Conservation (phyloP, 2,113 vertebrate genomes). For the Athene noctua region DNA sequence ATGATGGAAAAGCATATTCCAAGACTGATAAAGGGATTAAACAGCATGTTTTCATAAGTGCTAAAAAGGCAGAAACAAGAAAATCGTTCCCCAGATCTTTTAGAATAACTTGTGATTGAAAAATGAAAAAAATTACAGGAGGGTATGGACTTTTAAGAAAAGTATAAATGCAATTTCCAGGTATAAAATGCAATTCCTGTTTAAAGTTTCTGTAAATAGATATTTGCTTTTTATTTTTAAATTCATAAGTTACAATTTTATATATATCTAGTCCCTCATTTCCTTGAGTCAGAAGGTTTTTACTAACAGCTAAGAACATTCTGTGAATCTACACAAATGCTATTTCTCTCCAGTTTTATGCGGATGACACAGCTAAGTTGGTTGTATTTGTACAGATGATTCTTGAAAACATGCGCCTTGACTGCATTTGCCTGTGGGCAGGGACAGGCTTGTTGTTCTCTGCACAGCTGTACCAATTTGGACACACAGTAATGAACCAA, state of each 20-base stretch:
- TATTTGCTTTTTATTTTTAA: fast-evolving
- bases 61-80: background rate
- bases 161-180: background rate
- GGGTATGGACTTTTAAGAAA: background rate
- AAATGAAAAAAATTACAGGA: background rate
- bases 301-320: background rate
- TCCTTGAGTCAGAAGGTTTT: background rate
- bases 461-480: background rate
- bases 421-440: background rate
- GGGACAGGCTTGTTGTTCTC: background rate
- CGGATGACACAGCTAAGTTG: background rate
- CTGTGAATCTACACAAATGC: too few relatives aligned
- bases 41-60: background rate
- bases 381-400: background rate
- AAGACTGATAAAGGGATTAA: background rate
- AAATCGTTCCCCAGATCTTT: background rate
- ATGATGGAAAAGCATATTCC: background rate
- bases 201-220: background rate
- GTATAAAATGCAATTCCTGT: background rate
- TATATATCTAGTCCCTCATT: background rate
- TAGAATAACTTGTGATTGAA: background rate
- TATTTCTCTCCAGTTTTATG: background rate
- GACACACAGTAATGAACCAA: background rate
- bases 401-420: background rate
- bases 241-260: background rate